Evolutionary conservation across 2,113 vertebrate species (phyloP), one percentile per base, ranked within the genome.

Genomic region (Cercopithecus mona): DNA sequence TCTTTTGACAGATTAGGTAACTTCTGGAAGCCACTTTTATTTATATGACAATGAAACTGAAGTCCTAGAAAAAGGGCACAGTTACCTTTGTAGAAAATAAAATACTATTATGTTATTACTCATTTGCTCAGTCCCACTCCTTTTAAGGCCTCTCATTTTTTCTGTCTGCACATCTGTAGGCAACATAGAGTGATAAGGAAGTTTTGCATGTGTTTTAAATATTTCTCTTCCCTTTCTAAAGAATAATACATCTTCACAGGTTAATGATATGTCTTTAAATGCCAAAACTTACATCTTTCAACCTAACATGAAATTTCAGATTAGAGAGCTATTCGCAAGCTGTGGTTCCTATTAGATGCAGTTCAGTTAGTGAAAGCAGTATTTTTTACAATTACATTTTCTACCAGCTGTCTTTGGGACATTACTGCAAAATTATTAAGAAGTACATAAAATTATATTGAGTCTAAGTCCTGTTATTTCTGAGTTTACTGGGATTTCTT

Each of bases 331-430:
- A 0, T 93, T 94, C 40, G 38, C n/a, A 90, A 68, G 8, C 35
- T 73, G 8, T 55, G 50, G 70, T 95, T 96, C 97, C 92, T 93
- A 45, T 50, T 25, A 91, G 52, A 83, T 91, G 13, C 2, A 83
- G 14, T 91, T 88, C 32, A 70, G 2, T 92, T 93, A 55, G 52
- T 81, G 43, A 93, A 97, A 94, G 32, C 64, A 88, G 2, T 87
- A 27, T 17, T 80, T 95, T 45, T 32, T 40, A 66, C 45, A 96
- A 48, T 86, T 85, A 43, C 1, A 27, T 78, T 96, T 97, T 93
- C 38, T 0, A 72, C 48, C 23, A 78, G 4, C 10, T 92, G 8
- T 64, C 92, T 86, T 93, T 92, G 61, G 30, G 57, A 55, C 38
- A 92, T n/a, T 32, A 59, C 12, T 88, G 70, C 52, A 25, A 88